Conservation (phyloP, 2,113 vertebrate species). For the Rhea americana region DNA sequence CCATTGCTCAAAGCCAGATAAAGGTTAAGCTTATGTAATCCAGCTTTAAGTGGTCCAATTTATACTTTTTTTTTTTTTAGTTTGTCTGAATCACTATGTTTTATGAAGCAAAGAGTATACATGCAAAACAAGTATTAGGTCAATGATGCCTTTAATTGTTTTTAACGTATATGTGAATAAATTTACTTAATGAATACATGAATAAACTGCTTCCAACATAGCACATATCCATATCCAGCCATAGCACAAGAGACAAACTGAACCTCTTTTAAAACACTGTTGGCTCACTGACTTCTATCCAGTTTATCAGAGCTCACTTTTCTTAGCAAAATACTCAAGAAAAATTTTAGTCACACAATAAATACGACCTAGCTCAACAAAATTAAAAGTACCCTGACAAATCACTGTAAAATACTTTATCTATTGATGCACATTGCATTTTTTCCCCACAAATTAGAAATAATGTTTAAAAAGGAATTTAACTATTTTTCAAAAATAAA, state of each 20-base stretch:
- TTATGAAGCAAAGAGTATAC: neutral
- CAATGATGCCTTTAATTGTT: neutral
- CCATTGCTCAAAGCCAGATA: neutral
- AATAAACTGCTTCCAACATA: neutral
- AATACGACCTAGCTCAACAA: neutral
- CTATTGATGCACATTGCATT: neutral
- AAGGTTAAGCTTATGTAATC: neutral
- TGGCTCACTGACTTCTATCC: neutral
- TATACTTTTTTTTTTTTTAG: neutral
- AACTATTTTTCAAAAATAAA: neutral
- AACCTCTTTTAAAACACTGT: neutral
- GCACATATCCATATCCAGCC: neutral
- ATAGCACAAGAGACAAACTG: neutral
- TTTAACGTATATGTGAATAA: neutral
- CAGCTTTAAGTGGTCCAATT: neutral
- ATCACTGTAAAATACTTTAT: neutral
- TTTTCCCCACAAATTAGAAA: neutral
- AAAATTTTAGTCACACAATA: neutral
- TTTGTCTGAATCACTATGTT: neutral
- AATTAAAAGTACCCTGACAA: neutral
- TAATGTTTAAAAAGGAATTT: neutral
- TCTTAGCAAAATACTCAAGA: neutral
- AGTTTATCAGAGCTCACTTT: neutral
- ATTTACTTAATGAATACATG: neutral
- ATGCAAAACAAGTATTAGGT: neutral